phyloP scores from a whole-genome alignment of 2,888 invertebrate genomes.

The Gymnocheta viridis region DNA sequence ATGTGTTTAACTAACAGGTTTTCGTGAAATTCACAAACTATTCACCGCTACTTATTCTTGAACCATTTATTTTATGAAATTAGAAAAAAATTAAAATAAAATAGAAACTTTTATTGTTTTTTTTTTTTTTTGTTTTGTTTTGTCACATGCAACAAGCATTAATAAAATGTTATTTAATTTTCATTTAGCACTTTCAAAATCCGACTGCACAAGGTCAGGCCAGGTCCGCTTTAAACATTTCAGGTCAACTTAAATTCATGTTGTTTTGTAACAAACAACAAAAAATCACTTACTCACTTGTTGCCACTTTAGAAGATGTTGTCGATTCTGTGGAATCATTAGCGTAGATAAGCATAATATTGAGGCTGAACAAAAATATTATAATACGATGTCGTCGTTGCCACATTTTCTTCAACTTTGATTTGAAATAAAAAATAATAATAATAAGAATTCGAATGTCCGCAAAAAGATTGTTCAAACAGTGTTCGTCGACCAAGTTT shows the following conservation, averaged over 20 bases:
- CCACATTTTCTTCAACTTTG: slow-evolving; percentile 29
- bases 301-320: slow-evolving; percentile 17
- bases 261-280: slow-evolving; percentile 7
- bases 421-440: not conserved
- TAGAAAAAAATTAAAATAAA: no score
- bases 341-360: slow-evolving; percentile 15
- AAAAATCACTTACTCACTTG: slow-evolving; percentile 32
- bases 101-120: no score
- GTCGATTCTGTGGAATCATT: not conserved
- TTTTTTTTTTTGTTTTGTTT: no score
- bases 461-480: slow-evolving; percentile 6
- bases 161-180: not conserved
- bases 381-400: slow-evolving; percentile 21
- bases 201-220: not conserved
- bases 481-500: slow-evolving; percentile 14
- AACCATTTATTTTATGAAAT: no score
- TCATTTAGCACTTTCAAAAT: not conserved
- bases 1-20: no score
- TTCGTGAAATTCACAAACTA: no score
- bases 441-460: not conserved
- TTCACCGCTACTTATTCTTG: no score
- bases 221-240: not conserved
- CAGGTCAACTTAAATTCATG: slow-evolving; percentile 9
- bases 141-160: not conserved
- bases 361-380: slow-evolving; percentile 6